Percentiles rank a stretch among this genome's conserved stretches.
Conservation (phyloP, 2,797 vertebrate species). For the Choloepus didactylus region DNA sequence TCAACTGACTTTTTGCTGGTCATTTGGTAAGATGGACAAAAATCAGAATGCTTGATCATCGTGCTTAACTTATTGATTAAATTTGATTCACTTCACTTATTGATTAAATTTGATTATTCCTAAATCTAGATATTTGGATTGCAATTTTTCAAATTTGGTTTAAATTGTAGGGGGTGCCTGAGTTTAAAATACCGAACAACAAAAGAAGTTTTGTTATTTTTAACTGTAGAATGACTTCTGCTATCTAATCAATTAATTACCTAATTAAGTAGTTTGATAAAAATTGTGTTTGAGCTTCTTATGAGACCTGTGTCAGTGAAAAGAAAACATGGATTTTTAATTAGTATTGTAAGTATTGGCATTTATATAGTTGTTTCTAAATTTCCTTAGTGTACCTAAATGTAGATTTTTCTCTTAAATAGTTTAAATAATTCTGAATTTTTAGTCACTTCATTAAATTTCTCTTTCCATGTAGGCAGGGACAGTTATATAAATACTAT, state of each 20-base stretch:
- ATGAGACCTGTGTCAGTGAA: neutral
- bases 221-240: neutral
- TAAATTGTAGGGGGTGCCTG: neutral
- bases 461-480: neutral
- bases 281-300: slow-evolving; percentile 33
- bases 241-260: neutral
- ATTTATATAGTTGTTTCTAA: slow-evolving; percentile 39
- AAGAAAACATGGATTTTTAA: slow-evolving; percentile 5
- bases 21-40: neutral
- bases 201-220: neutral
- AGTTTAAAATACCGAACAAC: neutral
- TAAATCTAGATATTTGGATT: neutral
- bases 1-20: neutral
- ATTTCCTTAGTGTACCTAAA: slow-evolving; percentile 1
- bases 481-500: neutral
- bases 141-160: neutral
- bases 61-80: neutral
- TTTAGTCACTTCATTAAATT: slow-evolving; percentile 40
- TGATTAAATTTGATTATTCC: neutral
- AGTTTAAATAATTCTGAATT: slow-evolving; percentile 24
- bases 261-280: neutral
- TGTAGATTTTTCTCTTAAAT: slow-evolving; percentile 15
- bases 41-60: neutral
- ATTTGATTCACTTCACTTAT: neutral
- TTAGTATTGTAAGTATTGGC: slow-evolving; percentile 8